These are phyloP conservation scores for Sterrhoptilus dennistouni DNA, from an alignment of 2,113 vertebrate genomes.

Conservation along the genomic window DNA sequence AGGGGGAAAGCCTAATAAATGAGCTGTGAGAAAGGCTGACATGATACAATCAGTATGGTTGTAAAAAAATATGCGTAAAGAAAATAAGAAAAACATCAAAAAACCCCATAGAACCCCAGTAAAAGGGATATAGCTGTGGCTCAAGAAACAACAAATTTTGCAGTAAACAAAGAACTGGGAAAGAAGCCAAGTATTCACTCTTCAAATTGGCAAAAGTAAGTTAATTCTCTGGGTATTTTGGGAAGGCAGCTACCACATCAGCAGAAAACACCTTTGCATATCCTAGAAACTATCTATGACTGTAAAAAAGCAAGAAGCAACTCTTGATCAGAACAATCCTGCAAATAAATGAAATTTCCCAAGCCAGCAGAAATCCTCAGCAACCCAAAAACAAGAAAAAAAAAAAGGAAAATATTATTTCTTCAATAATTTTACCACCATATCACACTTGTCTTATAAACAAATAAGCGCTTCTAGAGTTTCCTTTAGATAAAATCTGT, in stretches of 20 bases:
- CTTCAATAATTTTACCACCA: neutral
- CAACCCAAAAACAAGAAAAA: neutral
- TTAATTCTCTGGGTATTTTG: neutral
- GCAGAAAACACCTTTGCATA: neutral
- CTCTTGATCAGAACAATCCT: neutral
- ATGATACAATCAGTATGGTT: neutral
- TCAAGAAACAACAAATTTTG: neutral
- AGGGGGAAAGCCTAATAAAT: neutral
- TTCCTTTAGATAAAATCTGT: neutral
- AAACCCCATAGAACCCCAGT: neutral
- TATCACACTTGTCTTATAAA: neutral
- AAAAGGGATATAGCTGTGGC: neutral
- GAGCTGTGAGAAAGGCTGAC: neutral
- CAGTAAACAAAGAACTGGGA: neutral
- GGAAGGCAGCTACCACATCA: neutral
- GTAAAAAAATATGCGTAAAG: neutral
- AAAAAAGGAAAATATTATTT: neutral
- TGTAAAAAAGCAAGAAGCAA: neutral
- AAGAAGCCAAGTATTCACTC: neutral
- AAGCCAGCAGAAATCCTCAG: neutral
- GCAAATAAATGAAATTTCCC: neutral
- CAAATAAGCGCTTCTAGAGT: neutral
- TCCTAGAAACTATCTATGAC: neutral
- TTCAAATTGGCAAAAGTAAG: neutral
- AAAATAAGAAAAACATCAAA: neutral